Evolutionary conservation across 2,797 vertebrate species (phyloP).

Genomic region (Pachyuromys duprasi): DNA sequence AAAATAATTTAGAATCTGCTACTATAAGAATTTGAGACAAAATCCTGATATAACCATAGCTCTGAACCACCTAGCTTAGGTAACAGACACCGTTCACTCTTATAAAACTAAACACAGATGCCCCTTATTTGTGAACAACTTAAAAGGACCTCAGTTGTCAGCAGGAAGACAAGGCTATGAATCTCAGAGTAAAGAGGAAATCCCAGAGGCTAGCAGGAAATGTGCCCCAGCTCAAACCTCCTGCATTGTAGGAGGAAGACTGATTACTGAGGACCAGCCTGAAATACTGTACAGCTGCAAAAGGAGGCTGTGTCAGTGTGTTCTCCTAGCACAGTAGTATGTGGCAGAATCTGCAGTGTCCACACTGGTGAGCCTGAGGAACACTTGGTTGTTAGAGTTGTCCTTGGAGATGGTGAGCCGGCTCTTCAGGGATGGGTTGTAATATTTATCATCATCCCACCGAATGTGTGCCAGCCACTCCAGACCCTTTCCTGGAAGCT

Average conservation of each 20-base stretch:
- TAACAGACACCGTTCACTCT: background rate
- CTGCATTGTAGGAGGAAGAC: fast-evolving
- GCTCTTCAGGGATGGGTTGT: background rate
- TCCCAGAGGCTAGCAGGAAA: background rate
- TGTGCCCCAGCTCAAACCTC: too few relatives aligned
- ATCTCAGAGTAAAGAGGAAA: background rate
- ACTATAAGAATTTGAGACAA: background rate
- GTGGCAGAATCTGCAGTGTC: too few relatives aligned
- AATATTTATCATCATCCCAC: background rate
- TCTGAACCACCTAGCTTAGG: background rate
- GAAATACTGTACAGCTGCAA: background rate
- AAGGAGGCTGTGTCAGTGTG: background rate
- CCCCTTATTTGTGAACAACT: background rate
- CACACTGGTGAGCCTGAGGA: background rate
- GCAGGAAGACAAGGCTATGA: background rate
- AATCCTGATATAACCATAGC: background rate
- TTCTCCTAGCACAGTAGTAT: too few relatives aligned
- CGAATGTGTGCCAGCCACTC: background rate
- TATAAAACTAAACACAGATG: background rate
- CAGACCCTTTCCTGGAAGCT: background rate
- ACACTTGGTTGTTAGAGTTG: background rate
- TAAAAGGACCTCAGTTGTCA: background rate
- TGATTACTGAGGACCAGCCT: background rate
- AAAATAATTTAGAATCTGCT: background rate
- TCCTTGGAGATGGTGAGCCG: background rate